Percentiles rank a stretch among this genome's conserved stretches.
Conservation (phyloP, 2,797 vertebrate species). For the Oreortyx pictus region DNA sequence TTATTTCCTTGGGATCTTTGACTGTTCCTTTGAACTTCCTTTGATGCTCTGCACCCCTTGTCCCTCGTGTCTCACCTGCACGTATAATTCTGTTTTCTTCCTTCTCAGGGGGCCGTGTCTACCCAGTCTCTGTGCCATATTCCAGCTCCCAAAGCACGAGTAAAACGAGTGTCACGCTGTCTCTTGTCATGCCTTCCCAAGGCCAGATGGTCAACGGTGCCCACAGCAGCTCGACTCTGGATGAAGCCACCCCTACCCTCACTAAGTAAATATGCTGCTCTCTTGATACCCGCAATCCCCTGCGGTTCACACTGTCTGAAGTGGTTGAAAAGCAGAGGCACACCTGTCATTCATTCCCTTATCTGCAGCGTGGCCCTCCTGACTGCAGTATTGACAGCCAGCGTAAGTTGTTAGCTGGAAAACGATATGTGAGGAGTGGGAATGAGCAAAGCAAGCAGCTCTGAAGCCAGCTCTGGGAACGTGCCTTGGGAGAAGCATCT, state of each 20-base stretch:
- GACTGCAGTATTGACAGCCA: constrained; percentile 9
- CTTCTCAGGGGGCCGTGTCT: constrained; percentile 89
- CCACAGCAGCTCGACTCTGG: constrained; percentile 92
- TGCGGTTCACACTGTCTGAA: not conserved
- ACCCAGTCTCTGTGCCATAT: constrained; percentile 96
- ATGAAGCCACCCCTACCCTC: constrained; percentile 93
- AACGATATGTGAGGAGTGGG: not conserved
- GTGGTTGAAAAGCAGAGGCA: constrained; percentile 10
- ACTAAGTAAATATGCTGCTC: constrained; percentile 77
- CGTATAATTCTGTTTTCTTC: not conserved
- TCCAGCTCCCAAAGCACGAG: constrained; percentile 94
- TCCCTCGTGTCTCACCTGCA: not conserved
- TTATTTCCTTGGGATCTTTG: not conserved
- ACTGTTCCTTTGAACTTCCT: not conserved
- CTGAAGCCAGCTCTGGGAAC: constrained; percentile 1
- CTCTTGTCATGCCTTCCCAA: constrained; percentile 97
- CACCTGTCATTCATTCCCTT: constrained; percentile 11
- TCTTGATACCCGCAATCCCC: not conserved
- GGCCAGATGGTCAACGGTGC: constrained; percentile 95
- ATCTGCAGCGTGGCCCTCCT: not conserved
- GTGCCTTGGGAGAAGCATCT: constrained; percentile 8
- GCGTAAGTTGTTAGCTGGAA: not conserved
- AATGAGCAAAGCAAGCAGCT: constrained; percentile 6
- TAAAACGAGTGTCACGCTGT: constrained; percentile 97
- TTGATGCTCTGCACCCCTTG: not conserved